These are phyloP conservation scores for Mantis religiosa DNA, from an alignment of 2,888 invertebrate genomes.

Conservation along the genomic window DNA sequence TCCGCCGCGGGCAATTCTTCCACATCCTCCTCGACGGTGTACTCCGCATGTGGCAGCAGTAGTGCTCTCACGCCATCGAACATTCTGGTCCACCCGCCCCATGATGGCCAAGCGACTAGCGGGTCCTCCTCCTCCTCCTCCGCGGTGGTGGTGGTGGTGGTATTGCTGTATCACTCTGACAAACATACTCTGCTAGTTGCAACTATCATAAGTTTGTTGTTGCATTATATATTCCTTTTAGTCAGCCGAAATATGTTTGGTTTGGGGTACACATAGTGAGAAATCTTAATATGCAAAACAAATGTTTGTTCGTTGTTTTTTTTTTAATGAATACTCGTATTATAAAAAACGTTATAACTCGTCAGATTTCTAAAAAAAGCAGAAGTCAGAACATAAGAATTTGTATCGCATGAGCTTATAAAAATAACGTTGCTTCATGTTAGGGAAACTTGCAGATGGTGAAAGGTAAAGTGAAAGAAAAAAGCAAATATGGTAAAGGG, in stretches of 20 bases:
- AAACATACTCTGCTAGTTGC: neutral
- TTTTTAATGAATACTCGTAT: slow-evolving; percentile 15
- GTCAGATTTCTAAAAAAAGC: slow-evolving; percentile 5
- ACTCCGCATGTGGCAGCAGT: slow-evolving; percentile 3
- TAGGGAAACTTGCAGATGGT: neutral
- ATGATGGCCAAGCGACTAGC: neutral
- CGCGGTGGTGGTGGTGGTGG: neutral
- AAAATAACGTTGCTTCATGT: neutral
- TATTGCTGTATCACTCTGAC: neutral
- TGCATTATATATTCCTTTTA: slow-evolving; percentile 22
- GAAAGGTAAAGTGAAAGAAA: neutral
- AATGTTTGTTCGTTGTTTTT: slow-evolving; percentile 8
- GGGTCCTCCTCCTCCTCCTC: too few species aligned
- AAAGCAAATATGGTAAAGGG: neutral
- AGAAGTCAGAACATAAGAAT: neutral
- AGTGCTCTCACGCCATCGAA: neutral
- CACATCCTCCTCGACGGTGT: neutral
- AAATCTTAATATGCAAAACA: neutral
- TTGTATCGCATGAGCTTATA: slow-evolving; percentile 12
- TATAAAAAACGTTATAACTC: slow-evolving; percentile 5
- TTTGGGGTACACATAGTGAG: slow-evolving; percentile 27
- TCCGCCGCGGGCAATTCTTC: neutral
- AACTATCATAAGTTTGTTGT: slow-evolving; percentile 11
- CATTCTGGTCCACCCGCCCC: slow-evolving; percentile 13
- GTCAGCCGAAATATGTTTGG: slow-evolving; percentile 12